A percentile compares a stretch with the other conserved stretches of the same genome.
These are phyloP conservation scores for Alviniconcha strummeri DNA, from an alignment of 2,888 invertebrate species.

Conservation along the genomic window DNA sequence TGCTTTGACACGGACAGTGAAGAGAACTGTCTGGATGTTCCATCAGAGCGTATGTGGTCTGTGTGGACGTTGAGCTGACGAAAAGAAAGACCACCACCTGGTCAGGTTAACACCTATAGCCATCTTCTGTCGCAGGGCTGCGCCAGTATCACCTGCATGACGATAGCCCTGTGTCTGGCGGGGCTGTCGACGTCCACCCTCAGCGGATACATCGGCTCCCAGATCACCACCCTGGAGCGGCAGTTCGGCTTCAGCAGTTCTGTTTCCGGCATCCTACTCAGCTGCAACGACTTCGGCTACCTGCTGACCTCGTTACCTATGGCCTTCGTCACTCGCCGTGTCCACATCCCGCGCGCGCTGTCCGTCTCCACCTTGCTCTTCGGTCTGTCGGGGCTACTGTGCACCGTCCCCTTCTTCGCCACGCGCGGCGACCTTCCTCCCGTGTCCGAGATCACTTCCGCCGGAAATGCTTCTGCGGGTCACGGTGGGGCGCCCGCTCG, in stretches of 20 bases:
- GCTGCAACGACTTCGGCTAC: constrained; percentile 66
- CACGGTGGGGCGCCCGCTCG: background rate
- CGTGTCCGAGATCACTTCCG: background rate
- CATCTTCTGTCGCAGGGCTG: constrained; percentile 39
- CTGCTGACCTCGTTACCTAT: constrained; percentile 50
- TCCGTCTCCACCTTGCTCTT: constrained; percentile 49
- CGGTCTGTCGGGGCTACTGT: constrained; percentile 55
- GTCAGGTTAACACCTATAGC: background rate
- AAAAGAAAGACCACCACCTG: too few species aligned
- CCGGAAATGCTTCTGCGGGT: background rate
- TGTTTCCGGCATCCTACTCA: constrained; percentile 60
- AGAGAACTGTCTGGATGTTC: too few species aligned
- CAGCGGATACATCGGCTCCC: constrained; percentile 52
- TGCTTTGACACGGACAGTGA: too few species aligned
- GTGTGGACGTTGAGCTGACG: too few species aligned
- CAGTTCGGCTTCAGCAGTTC: constrained; percentile 64
- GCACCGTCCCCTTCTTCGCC: constrained; percentile 54
- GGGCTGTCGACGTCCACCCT: constrained; percentile 50
- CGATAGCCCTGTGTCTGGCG: constrained; percentile 44
- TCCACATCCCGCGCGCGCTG: constrained; percentile 55
- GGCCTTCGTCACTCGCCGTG: constrained; percentile 47
- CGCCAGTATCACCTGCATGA: constrained; percentile 50
- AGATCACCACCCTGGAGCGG: constrained; percentile 63
- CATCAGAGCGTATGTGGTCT: too few species aligned
- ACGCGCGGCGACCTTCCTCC: constrained; percentile 31